Conservation (phyloP, 2,113 vertebrate species). For the Gymnocephalus cernua region DNA sequence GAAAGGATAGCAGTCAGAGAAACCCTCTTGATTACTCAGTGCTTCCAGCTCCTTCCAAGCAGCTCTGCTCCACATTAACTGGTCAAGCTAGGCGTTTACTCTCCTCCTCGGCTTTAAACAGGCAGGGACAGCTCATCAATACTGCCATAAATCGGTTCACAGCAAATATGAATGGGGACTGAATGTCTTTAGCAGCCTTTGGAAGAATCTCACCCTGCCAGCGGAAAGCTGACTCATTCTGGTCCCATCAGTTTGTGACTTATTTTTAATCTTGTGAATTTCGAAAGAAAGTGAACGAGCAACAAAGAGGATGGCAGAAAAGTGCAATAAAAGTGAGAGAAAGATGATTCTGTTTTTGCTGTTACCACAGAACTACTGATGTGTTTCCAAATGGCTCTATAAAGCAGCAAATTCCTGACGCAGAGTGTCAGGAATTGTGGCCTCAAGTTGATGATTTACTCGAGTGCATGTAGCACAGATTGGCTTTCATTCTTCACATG, state of each 20-base stretch:
- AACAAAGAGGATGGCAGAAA: conserved; percentile 40
- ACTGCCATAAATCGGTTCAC: conserved; percentile 70
- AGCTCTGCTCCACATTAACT: conserved; percentile 71
- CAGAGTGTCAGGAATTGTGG: conserved; percentile 36
- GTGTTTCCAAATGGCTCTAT: conserved; percentile 59
- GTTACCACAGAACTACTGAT: conserved; percentile 55
- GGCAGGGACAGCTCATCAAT: conserved; percentile 71
- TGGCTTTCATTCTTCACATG: conserved; percentile 54
- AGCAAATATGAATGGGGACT: conserved; percentile 66
- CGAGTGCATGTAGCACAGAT: conserved; percentile 25
- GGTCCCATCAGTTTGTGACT: conserved; percentile 62
- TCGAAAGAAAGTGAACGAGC: conserved; percentile 37
- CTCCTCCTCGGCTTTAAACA: conserved; percentile 46
- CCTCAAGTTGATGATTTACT: conserved; percentile 30
- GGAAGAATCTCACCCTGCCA: conserved; percentile 56
- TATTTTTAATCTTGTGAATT: conserved; percentile 69
- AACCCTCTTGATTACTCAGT: conserved; percentile 79
- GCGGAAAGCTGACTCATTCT: conserved; percentile 76
- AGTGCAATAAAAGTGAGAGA: conserved; percentile 16
- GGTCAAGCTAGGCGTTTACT: conserved; percentile 56
- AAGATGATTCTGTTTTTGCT: conserved; percentile 25
- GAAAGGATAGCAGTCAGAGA: conserved; percentile 77
- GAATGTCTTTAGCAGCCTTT: conserved; percentile 75
- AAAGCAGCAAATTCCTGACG: conserved; percentile 47
- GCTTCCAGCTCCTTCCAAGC: conserved; percentile 72